phyloP scores from a whole-genome alignment of 2,888 invertebrate species.

The Zele albiditarsus region DNA sequence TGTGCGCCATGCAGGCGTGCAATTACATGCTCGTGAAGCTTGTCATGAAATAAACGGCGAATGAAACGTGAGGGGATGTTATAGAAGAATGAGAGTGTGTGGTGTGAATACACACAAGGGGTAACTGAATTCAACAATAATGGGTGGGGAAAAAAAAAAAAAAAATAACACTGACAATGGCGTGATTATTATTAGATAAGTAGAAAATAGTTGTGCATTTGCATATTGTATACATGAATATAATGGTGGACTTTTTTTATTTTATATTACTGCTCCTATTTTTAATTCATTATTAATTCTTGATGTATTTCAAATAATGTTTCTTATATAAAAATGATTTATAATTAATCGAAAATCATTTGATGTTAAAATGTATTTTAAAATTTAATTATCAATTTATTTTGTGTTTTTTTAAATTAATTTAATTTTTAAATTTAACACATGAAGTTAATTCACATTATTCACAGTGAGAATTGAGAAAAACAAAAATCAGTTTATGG shows the following conservation, averaged over 20 bases:
- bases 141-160: neutral
- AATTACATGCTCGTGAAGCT: constrained; percentile 40
- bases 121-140: neutral
- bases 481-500: neutral
- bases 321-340: too few species aligned
- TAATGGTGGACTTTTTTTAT: neutral
- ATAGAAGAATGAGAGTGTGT: neutral
- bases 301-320: too few species aligned
- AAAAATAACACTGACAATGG: neutral
- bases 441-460: neutral
- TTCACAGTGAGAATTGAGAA: neutral
- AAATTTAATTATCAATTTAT: too few species aligned
- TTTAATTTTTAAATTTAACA: neutral
- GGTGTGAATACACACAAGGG: neutral
- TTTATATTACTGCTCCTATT: neutral
- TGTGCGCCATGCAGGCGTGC: constrained; percentile 34
- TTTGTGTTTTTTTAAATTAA: neutral
- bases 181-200: neutral
- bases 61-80: neutral
- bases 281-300: neutral
- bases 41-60: constrained; percentile 1
- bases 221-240: neutral
- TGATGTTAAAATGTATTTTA: too few species aligned
- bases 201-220: neutral
- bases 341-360: too few species aligned